Evolutionary conservation across 2,113 vertebrate genomes (phyloP), one percentile per base, ranked within the genome.

Genomic region (Onychorhynchus coronatus): DNA sequence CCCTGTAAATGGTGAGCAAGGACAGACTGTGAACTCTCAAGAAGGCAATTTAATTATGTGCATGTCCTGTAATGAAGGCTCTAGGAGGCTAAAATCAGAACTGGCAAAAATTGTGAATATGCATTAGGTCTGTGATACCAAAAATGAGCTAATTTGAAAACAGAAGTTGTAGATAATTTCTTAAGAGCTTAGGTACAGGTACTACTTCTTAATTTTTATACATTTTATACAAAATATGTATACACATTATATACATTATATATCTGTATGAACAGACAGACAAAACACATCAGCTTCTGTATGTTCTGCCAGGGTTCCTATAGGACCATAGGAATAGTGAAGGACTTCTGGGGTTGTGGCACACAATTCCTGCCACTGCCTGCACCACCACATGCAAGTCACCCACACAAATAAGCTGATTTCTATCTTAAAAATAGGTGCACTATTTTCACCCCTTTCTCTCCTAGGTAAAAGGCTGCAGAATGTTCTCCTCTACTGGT

Each of bases 61-160:
- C 74, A 27, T 91, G 86, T 95, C 94, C 94, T 94, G 87, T 84
- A 95, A 95, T 70, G 85, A 97, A 97, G 94, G 35, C 72, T 97
- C 88, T 67, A 76, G 65, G 49, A 92, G 83, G 87, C 62, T 97
- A 95, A 97, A 98, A 98, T 97, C 96, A 97, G 91, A 93, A 84
- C 65, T 76, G 33, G 88, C 27, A 96, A 79, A 93, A 85, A 44
- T 24, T 30, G 67, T 56, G 62, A 95, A 73, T 82, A 74, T 93
- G 59, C 28, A 65, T 91, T 84, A 68, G 58, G 55, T 82, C 76
- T 46, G 76, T 96, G 92, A 95, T 66, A 88, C 76, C 86, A 96
- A 85, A 85, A 88, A 74, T 58, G 70, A 87, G 35, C 41, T 78
- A 5, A 11, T 80, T 96, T 82, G n/a, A 91, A 46, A 91, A 76